These are phyloP conservation scores for Notamacropus eugenii DNA, from an alignment of 2,797 vertebrate genomes.

Conservation along the genomic window DNA sequence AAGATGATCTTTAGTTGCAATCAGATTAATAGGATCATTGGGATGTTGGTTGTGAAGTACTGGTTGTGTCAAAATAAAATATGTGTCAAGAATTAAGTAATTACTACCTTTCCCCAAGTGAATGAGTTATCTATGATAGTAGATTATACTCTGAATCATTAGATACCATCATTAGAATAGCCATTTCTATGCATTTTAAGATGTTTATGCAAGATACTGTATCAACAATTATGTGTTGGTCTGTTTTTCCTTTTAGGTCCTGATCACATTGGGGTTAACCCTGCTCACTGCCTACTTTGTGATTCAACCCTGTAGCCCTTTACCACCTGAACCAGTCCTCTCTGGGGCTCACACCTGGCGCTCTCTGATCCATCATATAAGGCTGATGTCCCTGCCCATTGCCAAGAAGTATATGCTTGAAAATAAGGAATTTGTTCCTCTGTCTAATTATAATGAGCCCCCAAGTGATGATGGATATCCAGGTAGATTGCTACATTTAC, in stretches of 20 bases:
- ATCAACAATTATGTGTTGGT: constrained; percentile 33
- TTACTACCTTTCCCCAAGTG: background rate
- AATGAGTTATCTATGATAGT: constrained; percentile 24
- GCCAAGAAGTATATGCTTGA: constrained; percentile 96
- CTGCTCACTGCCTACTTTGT: constrained; percentile 90
- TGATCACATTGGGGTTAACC: constrained; percentile 90
- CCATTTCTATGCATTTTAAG: background rate
- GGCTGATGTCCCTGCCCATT: constrained; percentile 93
- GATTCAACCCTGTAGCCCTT: constrained; percentile 89
- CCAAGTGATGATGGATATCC: constrained; percentile 41
- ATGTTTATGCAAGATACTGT: background rate
- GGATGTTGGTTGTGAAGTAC: background rate
- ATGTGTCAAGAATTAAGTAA: constrained; percentile 28
- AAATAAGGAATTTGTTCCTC: constrained; percentile 83
- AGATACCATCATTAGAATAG: background rate
- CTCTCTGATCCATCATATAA: constrained; percentile 91
- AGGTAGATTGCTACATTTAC: constrained; percentile 62
- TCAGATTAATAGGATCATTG: background rate
- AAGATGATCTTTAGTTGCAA: background rate
- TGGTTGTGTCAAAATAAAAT: constrained; percentile 8
- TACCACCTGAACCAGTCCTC: constrained; percentile 87
- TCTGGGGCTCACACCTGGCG: constrained; percentile 90
- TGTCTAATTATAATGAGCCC: constrained; percentile 36
- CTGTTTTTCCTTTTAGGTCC: constrained; percentile 84
- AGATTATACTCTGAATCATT: background rate